phyloP scores from a whole-genome alignment of 2,797 vertebrate genomes.

The Esox lucius region DNA sequence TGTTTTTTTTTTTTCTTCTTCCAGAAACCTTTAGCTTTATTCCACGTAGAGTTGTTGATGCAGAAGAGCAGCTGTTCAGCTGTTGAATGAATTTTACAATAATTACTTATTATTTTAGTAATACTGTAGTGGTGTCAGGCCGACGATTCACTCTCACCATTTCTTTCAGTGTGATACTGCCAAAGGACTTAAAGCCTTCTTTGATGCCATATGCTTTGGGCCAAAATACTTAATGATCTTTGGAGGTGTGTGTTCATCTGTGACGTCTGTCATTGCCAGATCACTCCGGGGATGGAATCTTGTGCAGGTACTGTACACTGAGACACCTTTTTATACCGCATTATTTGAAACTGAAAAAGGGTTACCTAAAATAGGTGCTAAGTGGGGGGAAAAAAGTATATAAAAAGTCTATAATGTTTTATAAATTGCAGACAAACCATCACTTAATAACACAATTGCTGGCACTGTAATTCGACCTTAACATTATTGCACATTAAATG shows the following conservation, averaged over 20 bases:
- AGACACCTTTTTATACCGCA: not conserved
- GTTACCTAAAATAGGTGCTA: no score
- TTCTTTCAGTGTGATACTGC: slow-evolving; percentile 82
- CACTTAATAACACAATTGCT: not conserved
- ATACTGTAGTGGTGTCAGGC: not conserved
- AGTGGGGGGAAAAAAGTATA: no score
- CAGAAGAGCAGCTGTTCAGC: not conserved
- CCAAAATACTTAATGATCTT: slow-evolving; percentile 87
- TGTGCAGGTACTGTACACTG: slow-evolving; percentile 75
- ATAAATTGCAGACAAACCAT: not conserved
- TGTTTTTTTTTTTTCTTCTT: no score
- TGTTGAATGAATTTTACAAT: not conserved
- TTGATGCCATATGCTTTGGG: slow-evolving; percentile 89
- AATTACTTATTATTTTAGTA: no score
- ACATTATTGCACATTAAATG: not conserved
- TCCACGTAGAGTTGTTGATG: not conserved
- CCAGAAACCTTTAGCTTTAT: no score
- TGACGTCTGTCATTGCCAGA: slow-evolving; percentile 84
- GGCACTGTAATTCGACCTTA: not conserved
- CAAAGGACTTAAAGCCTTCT: slow-evolving; percentile 84
- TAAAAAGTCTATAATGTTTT: not conserved
- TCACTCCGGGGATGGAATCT: slow-evolving; percentile 84
- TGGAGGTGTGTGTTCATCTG: slow-evolving; percentile 87
- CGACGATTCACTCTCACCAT: not conserved
- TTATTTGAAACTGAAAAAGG: no score